phyloP scores from a whole-genome alignment of 2,797 vertebrate genomes.

The Oreochromis grahami region DNA sequence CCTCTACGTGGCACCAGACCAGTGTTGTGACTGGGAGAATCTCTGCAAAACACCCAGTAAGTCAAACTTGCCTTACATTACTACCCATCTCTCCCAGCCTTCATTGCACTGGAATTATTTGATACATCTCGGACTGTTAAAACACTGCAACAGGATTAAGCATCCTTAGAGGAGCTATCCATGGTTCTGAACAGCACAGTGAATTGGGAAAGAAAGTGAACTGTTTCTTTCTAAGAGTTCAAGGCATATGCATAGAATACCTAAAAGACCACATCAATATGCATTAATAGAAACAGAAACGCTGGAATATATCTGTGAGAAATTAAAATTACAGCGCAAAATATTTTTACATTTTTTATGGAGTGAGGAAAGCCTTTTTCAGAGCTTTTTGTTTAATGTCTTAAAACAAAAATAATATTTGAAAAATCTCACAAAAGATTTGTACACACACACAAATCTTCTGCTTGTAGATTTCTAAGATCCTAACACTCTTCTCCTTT shows the following conservation, averaged over 20 bases:
- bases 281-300: neutral
- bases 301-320: neutral
- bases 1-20: slow-evolving; percentile 89
- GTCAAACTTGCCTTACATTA: slow-evolving; percentile 26
- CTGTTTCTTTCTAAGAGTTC: neutral
- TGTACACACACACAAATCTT: neutral
- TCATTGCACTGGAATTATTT: neutral
- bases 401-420: neutral
- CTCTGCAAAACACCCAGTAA: slow-evolving; percentile 88
- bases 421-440: neutral
- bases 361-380: neutral
- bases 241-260: neutral
- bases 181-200: slow-evolving; percentile 28
- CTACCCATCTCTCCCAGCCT: neutral
- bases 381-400: neutral
- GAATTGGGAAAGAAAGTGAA: neutral
- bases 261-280: neutral
- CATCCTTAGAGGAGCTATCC: slow-evolving; percentile 23
- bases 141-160: neutral
- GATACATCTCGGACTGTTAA: neutral
- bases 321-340: neutral
- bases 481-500: neutral
- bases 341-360: neutral
- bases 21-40: slow-evolving; percentile 88
- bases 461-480: neutral